A percentile compares a stretch with the other conserved stretches of the same genome.
Conservation (phyloP, 2,113 vertebrate species). For the Verasper variegatus region DNA sequence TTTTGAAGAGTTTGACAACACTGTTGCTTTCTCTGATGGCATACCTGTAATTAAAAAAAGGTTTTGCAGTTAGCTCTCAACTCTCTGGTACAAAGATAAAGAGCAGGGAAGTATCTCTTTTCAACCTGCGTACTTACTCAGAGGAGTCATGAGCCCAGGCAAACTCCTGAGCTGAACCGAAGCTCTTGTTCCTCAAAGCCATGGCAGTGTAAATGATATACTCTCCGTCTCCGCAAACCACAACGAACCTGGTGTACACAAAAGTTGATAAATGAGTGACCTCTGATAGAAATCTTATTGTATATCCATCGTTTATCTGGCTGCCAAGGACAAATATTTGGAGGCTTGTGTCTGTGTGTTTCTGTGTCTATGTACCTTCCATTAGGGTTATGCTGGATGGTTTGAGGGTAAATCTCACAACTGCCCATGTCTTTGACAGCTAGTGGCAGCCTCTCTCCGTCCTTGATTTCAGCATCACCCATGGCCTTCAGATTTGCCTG, state of each 20-base stretch:
- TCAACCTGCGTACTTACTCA: constrained; percentile 86
- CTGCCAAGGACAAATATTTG: background rate
- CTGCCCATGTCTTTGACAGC: constrained; percentile 99
- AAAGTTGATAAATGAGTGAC: constrained; percentile 3
- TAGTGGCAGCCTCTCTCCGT: constrained; percentile 94
- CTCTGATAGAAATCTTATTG: background rate
- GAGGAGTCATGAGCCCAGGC: constrained; percentile 99
- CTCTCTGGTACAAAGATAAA: background rate
- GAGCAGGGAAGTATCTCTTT: background rate
- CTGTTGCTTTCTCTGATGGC: constrained; percentile 98
- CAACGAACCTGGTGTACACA: constrained; percentile 87
- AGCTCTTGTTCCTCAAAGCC: constrained; percentile 99
- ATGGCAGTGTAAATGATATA: constrained; percentile 99
- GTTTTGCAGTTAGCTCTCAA: background rate
- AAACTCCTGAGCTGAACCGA: constrained; percentile 98
- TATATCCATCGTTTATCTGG: background rate
- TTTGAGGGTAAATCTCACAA: constrained; percentile 99
- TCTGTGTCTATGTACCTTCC: constrained; percentile 85
- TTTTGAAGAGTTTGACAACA: constrained; percentile 98
- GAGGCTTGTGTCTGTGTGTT: constrained; percentile 15
- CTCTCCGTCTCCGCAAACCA: constrained; percentile 97
- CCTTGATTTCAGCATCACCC: constrained; percentile 98
- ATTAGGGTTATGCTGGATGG: constrained; percentile 98
- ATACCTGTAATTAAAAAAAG: constrained; percentile 82
- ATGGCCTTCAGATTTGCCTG: constrained; percentile 99